Evolutionary conservation across 2,797 vertebrate genomes (phyloP).

Genomic region (Acrocephalus scirpaceus): DNA sequence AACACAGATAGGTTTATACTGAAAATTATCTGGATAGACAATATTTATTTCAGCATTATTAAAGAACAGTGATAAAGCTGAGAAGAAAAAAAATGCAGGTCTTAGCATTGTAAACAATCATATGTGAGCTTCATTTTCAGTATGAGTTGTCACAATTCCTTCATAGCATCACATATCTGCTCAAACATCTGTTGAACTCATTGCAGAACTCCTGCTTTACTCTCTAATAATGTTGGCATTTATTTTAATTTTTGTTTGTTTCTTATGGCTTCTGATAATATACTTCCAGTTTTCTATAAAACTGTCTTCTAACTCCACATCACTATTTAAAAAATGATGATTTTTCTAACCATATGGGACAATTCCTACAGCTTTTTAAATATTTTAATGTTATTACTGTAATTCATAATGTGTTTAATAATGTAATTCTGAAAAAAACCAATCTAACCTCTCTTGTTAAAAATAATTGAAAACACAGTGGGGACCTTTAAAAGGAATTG

Average conservation of each 20-base stretch:
- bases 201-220: background rate
- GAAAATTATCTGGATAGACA: background rate
- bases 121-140: background rate
- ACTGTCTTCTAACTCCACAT: background rate
- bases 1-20: background rate
- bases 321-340: background rate
- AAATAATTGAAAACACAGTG: constrained; percentile 39
- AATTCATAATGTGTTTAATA: constrained; percentile 45
- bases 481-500: constrained; percentile 20
- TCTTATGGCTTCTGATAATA: background rate
- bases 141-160: background rate
- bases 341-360: background rate
- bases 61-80: background rate
- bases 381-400: constrained; percentile 17
- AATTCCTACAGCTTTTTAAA: background rate
- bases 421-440: constrained; percentile 13
- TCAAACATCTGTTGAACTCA: background rate
- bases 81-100: background rate
- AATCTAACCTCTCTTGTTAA: background rate
- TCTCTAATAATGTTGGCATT: background rate
- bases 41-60: background rate
- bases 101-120: background rate
- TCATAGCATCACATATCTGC: background rate
- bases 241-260: background rate
- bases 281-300: background rate